Conservation (phyloP, 2,888 invertebrate genomes). For the Octodonta nipae region DNA sequence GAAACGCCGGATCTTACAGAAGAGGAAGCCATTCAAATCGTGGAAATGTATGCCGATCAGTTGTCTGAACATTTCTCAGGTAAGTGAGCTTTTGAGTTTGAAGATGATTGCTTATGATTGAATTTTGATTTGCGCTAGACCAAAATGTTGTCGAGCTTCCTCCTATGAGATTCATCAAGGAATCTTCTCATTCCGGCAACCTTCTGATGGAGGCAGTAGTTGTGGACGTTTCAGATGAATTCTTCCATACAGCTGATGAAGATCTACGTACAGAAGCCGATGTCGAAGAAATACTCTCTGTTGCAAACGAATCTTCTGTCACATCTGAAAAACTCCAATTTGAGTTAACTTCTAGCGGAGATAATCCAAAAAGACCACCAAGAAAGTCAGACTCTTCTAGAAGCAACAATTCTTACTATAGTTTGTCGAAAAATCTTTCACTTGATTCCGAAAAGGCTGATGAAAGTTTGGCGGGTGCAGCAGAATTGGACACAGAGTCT, state of each 20-base stretch:
- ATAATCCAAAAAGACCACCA: constrained; percentile 45
- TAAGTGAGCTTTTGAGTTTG: constrained; percentile 20
- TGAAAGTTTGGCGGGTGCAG: constrained; percentile 34
- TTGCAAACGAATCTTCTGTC: constrained; percentile 56
- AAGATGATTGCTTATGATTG: not conserved
- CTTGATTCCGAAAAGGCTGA: constrained; percentile 42
- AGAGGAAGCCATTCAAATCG: constrained; percentile 80
- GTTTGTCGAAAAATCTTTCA: constrained; percentile 48
- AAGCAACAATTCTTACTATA: constrained; percentile 42
- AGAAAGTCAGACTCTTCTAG: constrained; percentile 51
- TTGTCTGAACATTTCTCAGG: constrained; percentile 72
- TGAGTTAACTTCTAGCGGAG: constrained; percentile 38
- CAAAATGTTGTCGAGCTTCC: constrained; percentile 78
- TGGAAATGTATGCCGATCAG: constrained; percentile 89
- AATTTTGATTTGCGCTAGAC: constrained; percentile 34
- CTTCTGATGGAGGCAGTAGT: constrained; percentile 82
- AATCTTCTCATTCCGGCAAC: constrained; percentile 77
- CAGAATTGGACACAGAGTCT: constrained; percentile 49
- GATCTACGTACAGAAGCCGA: constrained; percentile 77
- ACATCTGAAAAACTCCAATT: constrained; percentile 42
- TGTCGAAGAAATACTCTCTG: constrained; percentile 66
- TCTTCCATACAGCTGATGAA: constrained; percentile 67
- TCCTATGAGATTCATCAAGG: constrained; percentile 75
- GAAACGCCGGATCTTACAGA: constrained; percentile 87
- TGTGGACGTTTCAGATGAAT: constrained; percentile 77